Percentiles rank a stretch among this genome's conserved stretches.
Conservation (phyloP, 2,797 vertebrate genomes). For the Neostethus bicornis region DNA sequence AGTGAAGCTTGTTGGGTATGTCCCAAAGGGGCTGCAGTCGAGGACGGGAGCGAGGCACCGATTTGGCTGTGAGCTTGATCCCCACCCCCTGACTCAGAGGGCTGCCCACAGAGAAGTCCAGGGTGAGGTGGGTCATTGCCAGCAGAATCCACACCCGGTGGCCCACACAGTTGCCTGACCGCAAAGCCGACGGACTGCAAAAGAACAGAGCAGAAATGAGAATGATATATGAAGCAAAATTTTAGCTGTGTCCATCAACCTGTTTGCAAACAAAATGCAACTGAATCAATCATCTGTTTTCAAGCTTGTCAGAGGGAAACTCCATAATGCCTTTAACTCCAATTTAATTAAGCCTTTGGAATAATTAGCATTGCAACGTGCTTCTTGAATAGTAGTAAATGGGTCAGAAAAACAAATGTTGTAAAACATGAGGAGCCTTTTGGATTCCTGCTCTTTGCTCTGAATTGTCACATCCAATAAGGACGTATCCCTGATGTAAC, state of each 20-base stretch:
- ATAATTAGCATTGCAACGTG: slow-evolving; percentile 54
- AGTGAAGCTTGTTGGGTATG: slow-evolving; percentile 70
- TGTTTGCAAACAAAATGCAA: slow-evolving; percentile 26
- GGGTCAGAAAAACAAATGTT: slow-evolving; percentile 61
- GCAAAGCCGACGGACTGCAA: slow-evolving; percentile 77
- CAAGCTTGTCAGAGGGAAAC: slow-evolving; percentile 44
- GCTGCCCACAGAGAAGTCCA: slow-evolving; percentile 82
- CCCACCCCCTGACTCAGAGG: slow-evolving; percentile 74
- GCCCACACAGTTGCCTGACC: slow-evolving; percentile 76
- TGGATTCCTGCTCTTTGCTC: slow-evolving; percentile 44
- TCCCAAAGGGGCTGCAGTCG: slow-evolving; percentile 77
- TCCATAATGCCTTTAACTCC: slow-evolving; percentile 43
- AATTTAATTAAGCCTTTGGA: slow-evolving; percentile 54
- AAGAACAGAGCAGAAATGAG: slow-evolving; percentile 40
- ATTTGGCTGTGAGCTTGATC: slow-evolving; percentile 74
- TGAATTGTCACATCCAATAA: slow-evolving; percentile 34
- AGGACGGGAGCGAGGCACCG: slow-evolving; percentile 71
- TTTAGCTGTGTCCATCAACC: not conserved
- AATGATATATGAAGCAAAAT: slow-evolving; percentile 19
- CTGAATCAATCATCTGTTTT: slow-evolving; percentile 40
- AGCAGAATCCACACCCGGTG: slow-evolving; percentile 83
- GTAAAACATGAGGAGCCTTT: slow-evolving; percentile 51
- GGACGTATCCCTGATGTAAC: slow-evolving; percentile 46
- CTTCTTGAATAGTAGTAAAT: slow-evolving; percentile 52
- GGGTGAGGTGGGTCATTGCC: slow-evolving; percentile 82